phyloP scores from a whole-genome alignment of 2,888 invertebrate species.

The Lampropteryx suffumata region DNA sequence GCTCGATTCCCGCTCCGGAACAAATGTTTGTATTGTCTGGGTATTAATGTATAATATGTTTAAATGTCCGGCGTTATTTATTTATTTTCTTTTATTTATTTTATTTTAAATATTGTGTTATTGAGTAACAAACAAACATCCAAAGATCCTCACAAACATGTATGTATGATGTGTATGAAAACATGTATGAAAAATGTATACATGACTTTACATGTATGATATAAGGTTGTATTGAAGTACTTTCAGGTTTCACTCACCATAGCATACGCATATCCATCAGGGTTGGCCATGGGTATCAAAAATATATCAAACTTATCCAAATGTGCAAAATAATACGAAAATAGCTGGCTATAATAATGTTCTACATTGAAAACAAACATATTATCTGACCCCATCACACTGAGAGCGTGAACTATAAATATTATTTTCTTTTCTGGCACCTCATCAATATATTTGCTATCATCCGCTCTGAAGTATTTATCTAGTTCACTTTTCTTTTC shows the following conservation, averaged over 20 bases:
- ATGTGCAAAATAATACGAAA: conserved; percentile 55
- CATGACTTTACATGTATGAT: too few relatives aligned
- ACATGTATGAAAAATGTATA: too few relatives aligned
- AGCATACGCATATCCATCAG: conserved; percentile 51
- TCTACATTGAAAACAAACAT: conserved; percentile 23
- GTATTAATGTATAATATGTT: too few relatives aligned
- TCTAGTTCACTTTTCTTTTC: conserved; percentile 23
- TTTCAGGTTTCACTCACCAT: conserved; percentile 11
- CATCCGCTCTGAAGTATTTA: conserved; percentile 44
- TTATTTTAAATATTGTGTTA: too few relatives aligned
- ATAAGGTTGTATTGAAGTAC: too few relatives aligned
- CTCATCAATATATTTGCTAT: conserved; percentile 56
- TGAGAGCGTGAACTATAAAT: conserved; percentile 68
- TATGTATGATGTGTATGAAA: too few relatives aligned
- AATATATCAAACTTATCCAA: conserved; percentile 69
- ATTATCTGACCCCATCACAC: conserved; percentile 47
- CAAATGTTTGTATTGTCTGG: too few relatives aligned
- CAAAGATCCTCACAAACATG: too few relatives aligned
- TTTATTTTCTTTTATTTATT: too few relatives aligned
- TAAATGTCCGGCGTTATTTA: too few relatives aligned
- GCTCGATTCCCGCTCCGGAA: too few relatives aligned
- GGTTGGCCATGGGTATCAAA: conserved; percentile 69
- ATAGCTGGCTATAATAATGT: conserved; percentile 39
- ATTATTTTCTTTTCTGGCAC: conserved; percentile 61
- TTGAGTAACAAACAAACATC: too few relatives aligned